phyloP scores from a whole-genome alignment of 2,797 vertebrate genomes.

The Sebastes hubbsi region DNA sequence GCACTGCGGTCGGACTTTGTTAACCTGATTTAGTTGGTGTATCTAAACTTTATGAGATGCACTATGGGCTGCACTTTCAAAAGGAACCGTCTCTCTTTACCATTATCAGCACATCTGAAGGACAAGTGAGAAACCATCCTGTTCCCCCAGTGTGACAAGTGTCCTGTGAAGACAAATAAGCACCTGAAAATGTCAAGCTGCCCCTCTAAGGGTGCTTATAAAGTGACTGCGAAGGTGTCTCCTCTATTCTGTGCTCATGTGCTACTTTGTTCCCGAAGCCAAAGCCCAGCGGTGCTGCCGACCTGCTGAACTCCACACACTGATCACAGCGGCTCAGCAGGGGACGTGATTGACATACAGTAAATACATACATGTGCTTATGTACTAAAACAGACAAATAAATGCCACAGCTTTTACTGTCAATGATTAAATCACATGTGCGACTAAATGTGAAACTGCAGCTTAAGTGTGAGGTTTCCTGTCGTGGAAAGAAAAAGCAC shows the following conservation, averaged over 20 bases:
- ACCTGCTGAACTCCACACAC: not conserved
- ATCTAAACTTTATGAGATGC: not conserved
- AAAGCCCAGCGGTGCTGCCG: not conserved
- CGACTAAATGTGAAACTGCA: not conserved
- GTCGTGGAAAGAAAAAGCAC: not conserved
- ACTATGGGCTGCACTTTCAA: not conserved
- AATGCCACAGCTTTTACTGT: not conserved
- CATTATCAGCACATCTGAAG: not conserved
- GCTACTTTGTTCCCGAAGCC: not conserved
- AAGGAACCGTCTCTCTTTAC: not conserved
- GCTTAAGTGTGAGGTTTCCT: not conserved
- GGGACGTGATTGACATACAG: too few species aligned
- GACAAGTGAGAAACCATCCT: not conserved
- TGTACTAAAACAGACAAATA: not conserved
- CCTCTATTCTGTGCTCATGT: not conserved
- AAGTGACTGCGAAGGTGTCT: constrained; percentile 1
- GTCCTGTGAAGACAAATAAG: constrained; percentile 13
- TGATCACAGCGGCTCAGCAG: not conserved
- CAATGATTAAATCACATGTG: not conserved
- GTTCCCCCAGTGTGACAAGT: not conserved
- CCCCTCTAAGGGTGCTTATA: not conserved
- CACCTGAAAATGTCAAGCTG: constrained; percentile 22
- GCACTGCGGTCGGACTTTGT: not conserved
- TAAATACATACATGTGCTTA: not conserved
- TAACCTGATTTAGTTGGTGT: not conserved